Percentiles rank a stretch among this genome's conserved stretches.
These are phyloP conservation scores for Homalodisca vitripennis DNA, from an alignment of 1,140 invertebrate species.

Conservation along the genomic window DNA sequence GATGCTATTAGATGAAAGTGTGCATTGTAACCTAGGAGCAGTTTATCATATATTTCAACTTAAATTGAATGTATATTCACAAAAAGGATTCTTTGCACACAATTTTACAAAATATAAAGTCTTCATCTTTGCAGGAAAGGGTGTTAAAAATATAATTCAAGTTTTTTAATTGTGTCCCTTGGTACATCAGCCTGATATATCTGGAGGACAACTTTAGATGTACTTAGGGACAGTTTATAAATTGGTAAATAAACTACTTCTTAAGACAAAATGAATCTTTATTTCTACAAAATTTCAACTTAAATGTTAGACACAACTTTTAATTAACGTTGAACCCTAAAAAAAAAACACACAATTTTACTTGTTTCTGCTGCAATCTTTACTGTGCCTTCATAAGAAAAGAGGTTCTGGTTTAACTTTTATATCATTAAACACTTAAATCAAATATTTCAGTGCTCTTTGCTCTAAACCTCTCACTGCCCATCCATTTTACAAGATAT, in stretches of 20 bases:
- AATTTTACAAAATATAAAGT: neutral
- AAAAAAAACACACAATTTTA: conserved; percentile 14
- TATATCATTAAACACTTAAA: conserved; percentile 21
- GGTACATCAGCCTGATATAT: conserved; percentile 21
- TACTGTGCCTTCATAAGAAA: conserved; percentile 17
- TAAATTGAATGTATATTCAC: neutral
- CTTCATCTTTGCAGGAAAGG: no score
- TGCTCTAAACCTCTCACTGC: conserved; percentile 19
- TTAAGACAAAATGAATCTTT: no score
- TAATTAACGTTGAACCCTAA: no score
- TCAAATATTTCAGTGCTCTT: conserved; percentile 16
- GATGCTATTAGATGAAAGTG: conserved; percentile 22
- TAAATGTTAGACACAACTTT: no score
- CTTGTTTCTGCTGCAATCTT: conserved; percentile 8
- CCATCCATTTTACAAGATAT: conserved; percentile 19
- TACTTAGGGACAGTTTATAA: conserved; percentile 24
- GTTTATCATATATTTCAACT: neutral
- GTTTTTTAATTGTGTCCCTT: conserved; percentile 15
- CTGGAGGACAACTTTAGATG: conserved; percentile 16
- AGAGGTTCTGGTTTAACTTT: conserved; percentile 14
- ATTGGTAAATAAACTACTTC: no score
- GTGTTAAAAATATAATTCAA: conserved; percentile 18
- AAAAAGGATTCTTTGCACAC: conserved; percentile 12
- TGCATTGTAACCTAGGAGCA: conserved; percentile 25
- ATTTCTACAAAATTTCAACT: no score